These are phyloP conservation scores for Acridotheres tristis DNA, from an alignment of 2,797 vertebrate genomes.

Conservation along the genomic window DNA sequence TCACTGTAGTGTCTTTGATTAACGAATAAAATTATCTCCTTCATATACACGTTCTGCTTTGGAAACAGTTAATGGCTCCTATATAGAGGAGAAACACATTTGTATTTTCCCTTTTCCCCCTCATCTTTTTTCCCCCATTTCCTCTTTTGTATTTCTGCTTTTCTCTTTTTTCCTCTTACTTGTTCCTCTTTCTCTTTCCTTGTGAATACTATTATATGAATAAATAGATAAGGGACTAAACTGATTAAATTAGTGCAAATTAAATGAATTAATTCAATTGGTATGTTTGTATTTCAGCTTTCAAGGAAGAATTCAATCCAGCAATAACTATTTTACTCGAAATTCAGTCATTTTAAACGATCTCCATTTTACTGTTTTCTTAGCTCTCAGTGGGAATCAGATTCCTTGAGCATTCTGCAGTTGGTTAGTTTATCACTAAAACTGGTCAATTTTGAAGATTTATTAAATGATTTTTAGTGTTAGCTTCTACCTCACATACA, in stretches of 20 bases:
- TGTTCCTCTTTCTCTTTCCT: neutral
- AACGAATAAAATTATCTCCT: neutral
- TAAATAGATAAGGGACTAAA: neutral
- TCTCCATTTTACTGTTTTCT: neutral
- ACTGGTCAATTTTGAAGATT: neutral
- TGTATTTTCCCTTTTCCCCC: neutral
- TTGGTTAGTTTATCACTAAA: neutral
- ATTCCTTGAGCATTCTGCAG: neutral
- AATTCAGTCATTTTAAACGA: neutral
- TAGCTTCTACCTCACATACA: neutral
- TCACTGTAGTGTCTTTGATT: neutral
- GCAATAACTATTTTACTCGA: neutral
- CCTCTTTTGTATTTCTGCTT: neutral
- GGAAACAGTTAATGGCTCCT: neutral
- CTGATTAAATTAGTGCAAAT: neutral
- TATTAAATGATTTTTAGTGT: neutral
- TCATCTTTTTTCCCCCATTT: neutral
- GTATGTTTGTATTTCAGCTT: neutral
- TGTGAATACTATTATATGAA: neutral
- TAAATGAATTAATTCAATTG: neutral
- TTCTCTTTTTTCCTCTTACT: neutral
- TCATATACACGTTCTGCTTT: neutral
- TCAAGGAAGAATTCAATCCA: neutral
- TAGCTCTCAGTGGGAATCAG: neutral
- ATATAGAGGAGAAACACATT: neutral